Base-by-base conservation (phyloP, 2,797 vertebrate genomes). In the Amblyraja radiata region DNA sequence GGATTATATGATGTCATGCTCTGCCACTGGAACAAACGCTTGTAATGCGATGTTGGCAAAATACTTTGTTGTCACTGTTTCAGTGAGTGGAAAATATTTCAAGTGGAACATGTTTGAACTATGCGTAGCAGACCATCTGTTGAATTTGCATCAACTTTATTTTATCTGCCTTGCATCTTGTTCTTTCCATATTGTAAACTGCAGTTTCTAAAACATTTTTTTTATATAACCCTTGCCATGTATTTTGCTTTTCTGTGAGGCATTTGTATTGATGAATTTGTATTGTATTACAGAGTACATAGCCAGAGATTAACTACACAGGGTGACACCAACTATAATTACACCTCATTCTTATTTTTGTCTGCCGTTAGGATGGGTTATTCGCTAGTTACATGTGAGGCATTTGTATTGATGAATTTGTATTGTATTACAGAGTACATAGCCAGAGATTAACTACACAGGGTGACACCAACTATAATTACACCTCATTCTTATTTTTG, bases 271-370 rank as follows among this genome's bases (percentile, higher is more conserved):
- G 84, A 68, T 14, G 25, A 28, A 2, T 58, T n/a, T n/a, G n/a
- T n/a, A n/a, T n/a, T n/a, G n/a, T 86, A 18, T 63, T 86, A 14
- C 13, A 6, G 61, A 84, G 25, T 3, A 21, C 81, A 63, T 63
- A 61, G 83, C 58, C 25, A 86, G 7, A 65, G 61, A 63, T 68
- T 63, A 65, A 8, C n/a, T 65, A 18, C 21, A 65, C 61, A 88
- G 18, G 32, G n/a, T 18, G 18, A 10, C 61, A 65, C n/a, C 61
- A 88, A 32, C 61, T 88, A 88, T 36, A 68, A 88, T 65, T 88
- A 88, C 84, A 54, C 14, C 7, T 28, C 61, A 88, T 88, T 88
- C 61, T 88, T 88, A 65, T 65, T 88, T 88, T 88, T 63, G n/a
- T 46, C 65, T 68, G n/a, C 32, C 61, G 18, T 68, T 23, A 8